These are phyloP conservation scores for Pipistrellus pygmaeus DNA, from an alignment of 2,797 vertebrate genomes.

Conservation along the genomic window DNA sequence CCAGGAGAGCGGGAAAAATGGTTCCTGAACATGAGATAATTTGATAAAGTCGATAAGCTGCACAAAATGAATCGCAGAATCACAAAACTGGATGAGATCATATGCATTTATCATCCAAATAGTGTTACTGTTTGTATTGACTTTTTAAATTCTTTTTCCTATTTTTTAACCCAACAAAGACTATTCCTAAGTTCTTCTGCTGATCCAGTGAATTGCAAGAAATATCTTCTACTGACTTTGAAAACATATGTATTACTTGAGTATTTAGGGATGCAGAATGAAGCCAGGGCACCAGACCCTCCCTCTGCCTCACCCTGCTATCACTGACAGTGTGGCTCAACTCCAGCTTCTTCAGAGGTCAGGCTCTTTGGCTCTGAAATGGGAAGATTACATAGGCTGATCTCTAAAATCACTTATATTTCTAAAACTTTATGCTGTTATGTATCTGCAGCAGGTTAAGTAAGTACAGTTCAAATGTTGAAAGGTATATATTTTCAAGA, in stretches of 20 bases:
- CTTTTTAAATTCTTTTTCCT: not conserved
- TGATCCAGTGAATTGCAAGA: not conserved
- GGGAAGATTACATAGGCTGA: slow-evolving; percentile 1
- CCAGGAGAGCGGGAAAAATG: slow-evolving; percentile 14
- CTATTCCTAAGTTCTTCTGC: slow-evolving; percentile 8
- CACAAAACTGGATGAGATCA: not conserved
- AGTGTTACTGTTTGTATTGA: not conserved
- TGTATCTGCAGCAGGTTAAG: slow-evolving; percentile 54
- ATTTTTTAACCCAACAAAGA: slow-evolving; percentile 5
- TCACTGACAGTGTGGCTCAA: not conserved
- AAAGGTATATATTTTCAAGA: slow-evolving; percentile 41
- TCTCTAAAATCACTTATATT: slow-evolving; percentile 22
- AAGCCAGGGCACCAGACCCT: not conserved
- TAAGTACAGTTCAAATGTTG: slow-evolving; percentile 39
- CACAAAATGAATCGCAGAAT: slow-evolving; percentile 45
- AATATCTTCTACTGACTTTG: slow-evolving; percentile 35
- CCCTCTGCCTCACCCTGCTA: not conserved
- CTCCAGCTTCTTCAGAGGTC: not conserved
- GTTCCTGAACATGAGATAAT: slow-evolving; percentile 32
- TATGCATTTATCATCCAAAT: not conserved
- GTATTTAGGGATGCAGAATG: slow-evolving; percentile 18
- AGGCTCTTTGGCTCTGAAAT: slow-evolving; percentile 38
- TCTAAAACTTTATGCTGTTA: slow-evolving; percentile 41
- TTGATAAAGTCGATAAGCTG: not conserved
- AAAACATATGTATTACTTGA: not conserved